Percentiles rank a stretch among this genome's conserved stretches.
These are phyloP conservation scores for Rhabdornis inornatus DNA, from an alignment of 2,113 vertebrate species.

Conservation along the genomic window DNA sequence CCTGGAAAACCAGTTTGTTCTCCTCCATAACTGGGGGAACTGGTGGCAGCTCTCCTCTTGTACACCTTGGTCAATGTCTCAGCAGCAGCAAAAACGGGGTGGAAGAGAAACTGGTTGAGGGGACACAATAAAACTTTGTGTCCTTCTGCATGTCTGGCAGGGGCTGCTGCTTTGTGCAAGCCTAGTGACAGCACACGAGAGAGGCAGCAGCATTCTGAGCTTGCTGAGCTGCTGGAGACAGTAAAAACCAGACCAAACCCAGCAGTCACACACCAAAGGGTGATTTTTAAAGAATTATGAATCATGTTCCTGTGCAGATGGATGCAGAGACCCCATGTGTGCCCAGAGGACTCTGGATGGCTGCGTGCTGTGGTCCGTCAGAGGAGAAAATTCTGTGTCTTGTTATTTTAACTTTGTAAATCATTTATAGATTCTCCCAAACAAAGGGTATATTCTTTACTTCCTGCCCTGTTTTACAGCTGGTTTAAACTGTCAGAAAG, in stretches of 20 bases:
- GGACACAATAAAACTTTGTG: background rate
- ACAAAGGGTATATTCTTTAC: background rate
- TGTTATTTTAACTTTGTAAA: background rate
- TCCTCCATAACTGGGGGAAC: background rate
- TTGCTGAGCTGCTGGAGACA: background rate
- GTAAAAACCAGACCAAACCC: background rate
- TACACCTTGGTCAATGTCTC: background rate
- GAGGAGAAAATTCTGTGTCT: background rate
- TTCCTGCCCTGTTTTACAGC: background rate
- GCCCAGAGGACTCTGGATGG: background rate
- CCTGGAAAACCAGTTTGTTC: background rate
- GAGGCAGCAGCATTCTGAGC: background rate
- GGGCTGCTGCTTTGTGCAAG: background rate
- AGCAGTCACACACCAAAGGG: background rate
- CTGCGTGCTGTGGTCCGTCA: background rate
- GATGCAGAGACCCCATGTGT: background rate
- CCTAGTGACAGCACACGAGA: background rate
- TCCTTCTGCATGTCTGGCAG: accelerated
- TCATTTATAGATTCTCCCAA: background rate
- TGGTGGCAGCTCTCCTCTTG: background rate
- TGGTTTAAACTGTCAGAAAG: background rate
- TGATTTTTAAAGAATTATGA: background rate
- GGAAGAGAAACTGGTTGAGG: background rate
- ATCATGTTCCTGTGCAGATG: background rate
- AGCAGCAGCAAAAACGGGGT: background rate